A percentile compares a stretch with the other conserved stretches of the same genome.
phyloP scores from a whole-genome alignment of 2,888 invertebrate genomes.

The Cyclophora punctaria region DNA sequence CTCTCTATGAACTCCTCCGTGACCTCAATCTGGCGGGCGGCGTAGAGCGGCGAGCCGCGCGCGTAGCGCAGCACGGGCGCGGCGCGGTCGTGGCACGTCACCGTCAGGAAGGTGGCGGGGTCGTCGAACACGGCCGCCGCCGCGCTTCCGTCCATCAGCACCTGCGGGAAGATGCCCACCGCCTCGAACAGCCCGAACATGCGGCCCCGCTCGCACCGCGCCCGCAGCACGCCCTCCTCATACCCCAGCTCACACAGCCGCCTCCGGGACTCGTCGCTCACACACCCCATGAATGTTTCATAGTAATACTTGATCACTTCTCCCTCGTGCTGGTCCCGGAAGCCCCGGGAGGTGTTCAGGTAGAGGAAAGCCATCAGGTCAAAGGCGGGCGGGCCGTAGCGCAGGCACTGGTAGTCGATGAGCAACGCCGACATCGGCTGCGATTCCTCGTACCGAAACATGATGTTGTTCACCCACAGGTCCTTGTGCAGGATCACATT shows the following conservation, averaged over 20 bases:
- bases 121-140: slow-evolving; percentile 32
- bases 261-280: slow-evolving; percentile 29
- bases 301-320: slow-evolving; percentile 39
- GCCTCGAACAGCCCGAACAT: slow-evolving; percentile 31
- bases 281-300: slow-evolving; percentile 27
- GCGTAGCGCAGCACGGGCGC: slow-evolving; percentile 32
- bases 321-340: slow-evolving; percentile 37
- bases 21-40: slow-evolving; percentile 33
- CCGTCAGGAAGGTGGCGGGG: slow-evolving; percentile 28
- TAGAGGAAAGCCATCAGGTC: slow-evolving; percentile 48
- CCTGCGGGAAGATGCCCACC: slow-evolving; percentile 25
- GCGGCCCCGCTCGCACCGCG: slow-evolving; percentile 32
- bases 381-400: slow-evolving; percentile 55
- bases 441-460: slow-evolving; percentile 44
- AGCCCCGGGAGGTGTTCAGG: slow-evolving; percentile 37
- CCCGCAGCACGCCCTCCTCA: slow-evolving; percentile 24
- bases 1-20: slow-evolving; percentile 46
- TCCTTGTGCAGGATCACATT: slow-evolving; percentile 57
- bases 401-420: slow-evolving; percentile 52
- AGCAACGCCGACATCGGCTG: slow-evolving; percentile 40
- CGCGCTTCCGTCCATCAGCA: slow-evolving; percentile 31
- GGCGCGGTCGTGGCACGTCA: slow-evolving; percentile 27
- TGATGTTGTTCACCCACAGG: slow-evolving; percentile 56
- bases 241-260: slow-evolving; percentile 32
- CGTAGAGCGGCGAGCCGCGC: slow-evolving; percentile 21